Evolutionary conservation across 2,113 vertebrate species (phyloP).

Genomic region (Delphinus delphis): DNA sequence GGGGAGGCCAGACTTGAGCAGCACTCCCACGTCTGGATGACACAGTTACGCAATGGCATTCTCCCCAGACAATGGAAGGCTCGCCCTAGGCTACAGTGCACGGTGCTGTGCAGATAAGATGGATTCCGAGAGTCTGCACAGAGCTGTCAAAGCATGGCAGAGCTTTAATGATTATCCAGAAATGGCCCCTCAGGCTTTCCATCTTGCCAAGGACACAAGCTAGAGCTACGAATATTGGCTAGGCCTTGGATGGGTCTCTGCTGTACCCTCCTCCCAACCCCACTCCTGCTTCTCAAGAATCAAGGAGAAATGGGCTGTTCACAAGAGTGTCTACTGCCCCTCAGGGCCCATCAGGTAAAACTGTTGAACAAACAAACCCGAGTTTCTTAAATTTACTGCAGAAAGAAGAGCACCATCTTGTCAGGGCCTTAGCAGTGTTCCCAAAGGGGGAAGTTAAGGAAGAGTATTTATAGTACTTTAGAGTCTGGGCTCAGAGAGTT

Average conservation of each 20-base stretch:
- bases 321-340: neutral
- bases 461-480: neutral
- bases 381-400: neutral
- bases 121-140: neutral
- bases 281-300: neutral
- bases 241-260: neutral
- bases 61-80: neutral
- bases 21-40: neutral
- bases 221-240: neutral
- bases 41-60: neutral
- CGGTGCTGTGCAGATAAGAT: neutral
- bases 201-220: neutral
- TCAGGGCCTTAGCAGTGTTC: neutral
- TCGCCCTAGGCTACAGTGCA: rapidly evolving
- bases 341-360: neutral
- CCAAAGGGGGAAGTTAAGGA: neutral
- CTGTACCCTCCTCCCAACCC: neutral
- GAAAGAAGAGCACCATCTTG: neutral
- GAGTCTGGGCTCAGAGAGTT: neutral
- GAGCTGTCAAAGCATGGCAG: neutral
- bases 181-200: neutral
- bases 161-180: neutral
- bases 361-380: neutral
- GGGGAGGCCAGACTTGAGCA: neutral
- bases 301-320: neutral